These are phyloP conservation scores for Plumapathes pennacea DNA, from an alignment of 92 coral and sea anemone genomes.

Conservation along the genomic window DNA sequence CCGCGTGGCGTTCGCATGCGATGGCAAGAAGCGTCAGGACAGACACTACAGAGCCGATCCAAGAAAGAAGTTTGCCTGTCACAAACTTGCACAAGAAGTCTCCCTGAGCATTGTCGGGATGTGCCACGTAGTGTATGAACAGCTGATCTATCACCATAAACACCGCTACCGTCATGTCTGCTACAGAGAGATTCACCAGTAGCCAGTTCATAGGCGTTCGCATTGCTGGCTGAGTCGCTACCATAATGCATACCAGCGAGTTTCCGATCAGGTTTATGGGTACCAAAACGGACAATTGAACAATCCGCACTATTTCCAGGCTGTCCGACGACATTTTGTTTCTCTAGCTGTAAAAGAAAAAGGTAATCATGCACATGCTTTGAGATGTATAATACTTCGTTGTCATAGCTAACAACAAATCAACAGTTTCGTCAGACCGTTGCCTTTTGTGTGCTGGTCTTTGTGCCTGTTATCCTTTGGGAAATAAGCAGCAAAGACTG, in stretches of 20 bases:
- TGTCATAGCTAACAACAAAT: too few species aligned
- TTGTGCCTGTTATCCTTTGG: too few species aligned
- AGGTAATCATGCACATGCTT: too few species aligned
- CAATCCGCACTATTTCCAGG: slow-evolving; percentile 20
- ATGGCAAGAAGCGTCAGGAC: slow-evolving; percentile 44
- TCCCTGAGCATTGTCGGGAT: slow-evolving; percentile 40
- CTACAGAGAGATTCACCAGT: slow-evolving; percentile 51
- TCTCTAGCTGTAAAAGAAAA: too few species aligned
- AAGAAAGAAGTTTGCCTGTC: slow-evolving; percentile 48
- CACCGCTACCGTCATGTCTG: slow-evolving; percentile 49
- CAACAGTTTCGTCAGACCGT: too few species aligned
- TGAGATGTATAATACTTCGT: too few species aligned
- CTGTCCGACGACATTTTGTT: too few species aligned
- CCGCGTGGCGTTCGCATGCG: slow-evolving; percentile 56
- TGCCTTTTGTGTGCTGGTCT: too few species aligned
- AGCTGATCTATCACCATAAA: slow-evolving; percentile 46
- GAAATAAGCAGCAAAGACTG: too few species aligned
- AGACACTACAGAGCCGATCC: slow-evolving; percentile 63
- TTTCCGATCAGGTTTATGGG: slow-evolving; percentile 53
- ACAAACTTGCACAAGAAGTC: slow-evolving; percentile 50
- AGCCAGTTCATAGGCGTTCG: slow-evolving; percentile 52
- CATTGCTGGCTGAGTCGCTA: slow-evolving; percentile 10
- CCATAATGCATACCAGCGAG: slow-evolving; percentile 27
- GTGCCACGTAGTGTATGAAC: slow-evolving; percentile 25
- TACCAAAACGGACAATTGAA: slow-evolving; percentile 30